These are phyloP conservation scores for Megaleporinus macrocephalus DNA, from an alignment of 2,113 vertebrate species.

Conservation along the genomic window DNA sequence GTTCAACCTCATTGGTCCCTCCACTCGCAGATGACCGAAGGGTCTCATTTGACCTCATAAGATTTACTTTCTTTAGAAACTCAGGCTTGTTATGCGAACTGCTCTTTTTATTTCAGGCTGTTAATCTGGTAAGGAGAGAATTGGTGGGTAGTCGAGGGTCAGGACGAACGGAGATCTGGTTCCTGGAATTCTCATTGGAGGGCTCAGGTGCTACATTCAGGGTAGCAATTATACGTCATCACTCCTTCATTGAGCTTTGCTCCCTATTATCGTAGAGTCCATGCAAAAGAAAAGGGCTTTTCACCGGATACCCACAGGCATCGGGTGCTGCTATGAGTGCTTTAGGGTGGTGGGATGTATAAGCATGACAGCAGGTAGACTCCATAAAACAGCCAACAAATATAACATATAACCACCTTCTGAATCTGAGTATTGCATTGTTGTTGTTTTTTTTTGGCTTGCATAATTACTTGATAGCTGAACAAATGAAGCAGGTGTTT, in stretches of 20 bases:
- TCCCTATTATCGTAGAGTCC: constrained; percentile 63
- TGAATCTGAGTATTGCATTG: not conserved
- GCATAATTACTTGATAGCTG: constrained; percentile 14
- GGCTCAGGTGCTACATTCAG: constrained; percentile 65
- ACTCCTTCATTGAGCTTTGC: constrained; percentile 75
- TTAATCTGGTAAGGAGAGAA: constrained; percentile 26
- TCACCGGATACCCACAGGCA: constrained; percentile 61
- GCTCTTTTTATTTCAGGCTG: constrained; percentile 24
- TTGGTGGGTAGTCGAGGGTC: constrained; percentile 29
- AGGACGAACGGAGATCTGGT: not conserved
- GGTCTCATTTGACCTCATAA: constrained; percentile 10
- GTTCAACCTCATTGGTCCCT: constrained; percentile 52
- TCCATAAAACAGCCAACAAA: not conserved
- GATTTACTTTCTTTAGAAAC: constrained; percentile 46
- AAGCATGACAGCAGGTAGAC: constrained; percentile 58
- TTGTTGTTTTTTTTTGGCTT: not conserved
- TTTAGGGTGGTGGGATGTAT: constrained; percentile 63
- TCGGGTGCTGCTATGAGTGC: constrained; percentile 61
- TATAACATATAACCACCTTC: constrained; percentile 22
- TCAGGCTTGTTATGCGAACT: constrained; percentile 5
- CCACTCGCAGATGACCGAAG: constrained; percentile 12
- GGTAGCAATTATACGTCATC: constrained; percentile 75
- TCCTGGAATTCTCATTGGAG: constrained; percentile 32
- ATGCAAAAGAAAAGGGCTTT: constrained; percentile 70
- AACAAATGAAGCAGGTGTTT: constrained; percentile 28